Percentiles rank a stretch among this genome's conserved stretches.
Conservation (phyloP, 2,113 vertebrate species). For the Vanacampus margaritifer region DNA sequence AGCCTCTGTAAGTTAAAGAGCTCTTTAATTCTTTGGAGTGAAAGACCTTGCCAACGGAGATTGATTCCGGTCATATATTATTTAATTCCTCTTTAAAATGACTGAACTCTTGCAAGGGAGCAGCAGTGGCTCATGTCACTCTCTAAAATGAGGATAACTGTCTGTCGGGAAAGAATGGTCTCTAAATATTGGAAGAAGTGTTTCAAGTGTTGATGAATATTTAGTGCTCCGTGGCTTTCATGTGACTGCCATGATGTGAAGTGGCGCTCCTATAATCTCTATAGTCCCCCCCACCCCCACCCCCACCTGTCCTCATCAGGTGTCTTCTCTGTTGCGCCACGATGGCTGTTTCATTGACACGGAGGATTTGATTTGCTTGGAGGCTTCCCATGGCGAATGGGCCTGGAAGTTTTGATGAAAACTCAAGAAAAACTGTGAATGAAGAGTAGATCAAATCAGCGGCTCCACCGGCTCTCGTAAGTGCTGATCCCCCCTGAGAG, state of each 20-base stretch:
- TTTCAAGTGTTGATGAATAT: constrained; percentile 56
- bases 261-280: constrained; percentile 32
- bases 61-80: constrained; percentile 38
- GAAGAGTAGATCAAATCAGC: constrained; percentile 65
- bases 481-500: constrained; percentile 54
- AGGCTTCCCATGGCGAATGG: constrained; percentile 41
- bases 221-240: constrained; percentile 45
- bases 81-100: constrained; percentile 34
- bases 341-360: constrained; percentile 52
- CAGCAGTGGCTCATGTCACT: constrained; percentile 30
- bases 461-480: constrained; percentile 55
- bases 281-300: background rate
- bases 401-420: constrained; percentile 60
- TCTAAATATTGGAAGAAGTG: constrained; percentile 44
- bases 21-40: constrained; percentile 23
- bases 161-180: constrained; percentile 22
- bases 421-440: constrained; percentile 58
- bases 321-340: constrained; percentile 42
- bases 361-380: constrained; percentile 36
- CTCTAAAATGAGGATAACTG: constrained; percentile 18
- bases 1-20: constrained; percentile 5
- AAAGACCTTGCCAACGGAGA: constrained; percentile 9
- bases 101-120: constrained; percentile 31
- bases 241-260: constrained; percentile 40
- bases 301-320: constrained; percentile 40